Evolutionary conservation across 2,113 vertebrate genomes (phyloP).

Genomic region (Micronisus gabar): DNA sequence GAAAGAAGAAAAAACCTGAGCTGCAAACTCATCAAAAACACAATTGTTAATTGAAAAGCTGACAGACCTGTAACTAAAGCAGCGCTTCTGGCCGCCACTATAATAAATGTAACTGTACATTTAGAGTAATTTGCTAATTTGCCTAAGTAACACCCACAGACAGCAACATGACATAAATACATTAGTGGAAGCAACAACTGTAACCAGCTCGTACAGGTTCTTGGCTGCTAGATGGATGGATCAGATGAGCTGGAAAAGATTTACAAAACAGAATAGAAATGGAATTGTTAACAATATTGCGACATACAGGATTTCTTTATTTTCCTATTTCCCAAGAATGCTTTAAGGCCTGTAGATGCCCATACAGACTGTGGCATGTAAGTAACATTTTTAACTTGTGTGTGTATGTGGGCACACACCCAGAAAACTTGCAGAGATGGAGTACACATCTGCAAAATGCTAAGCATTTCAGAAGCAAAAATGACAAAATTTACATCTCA

Average conservation of each 20-base stretch:
- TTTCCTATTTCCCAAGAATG: neutral
- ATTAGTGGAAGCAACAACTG: conserved; percentile 30
- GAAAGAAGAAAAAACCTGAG: neutral
- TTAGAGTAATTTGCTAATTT: conserved; percentile 72
- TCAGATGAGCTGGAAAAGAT: conserved; percentile 29
- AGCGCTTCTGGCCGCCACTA: neutral
- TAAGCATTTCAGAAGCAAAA: neutral
- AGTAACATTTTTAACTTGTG: neutral
- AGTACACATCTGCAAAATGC: neutral
- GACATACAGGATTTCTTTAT: neutral
- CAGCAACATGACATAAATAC: conserved; percentile 59
- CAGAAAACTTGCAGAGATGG: neutral
- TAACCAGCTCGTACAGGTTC: neutral
- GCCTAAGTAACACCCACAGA: conserved; percentile 64
- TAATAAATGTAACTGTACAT: conserved; percentile 55
- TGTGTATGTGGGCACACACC: neutral
- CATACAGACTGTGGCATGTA: neutral
- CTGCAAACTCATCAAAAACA: conserved; percentile 53
- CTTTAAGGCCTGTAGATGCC: neutral
- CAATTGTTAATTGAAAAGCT: conserved; percentile 48
- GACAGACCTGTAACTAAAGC: conserved; percentile 31
- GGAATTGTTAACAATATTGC: neutral
- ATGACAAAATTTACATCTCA: neutral
- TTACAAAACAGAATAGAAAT: neutral
- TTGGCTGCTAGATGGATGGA: conserved; percentile 19